Percentiles rank a stretch among this genome's conserved stretches.
Conservation (phyloP, 2,113 vertebrate genomes). For the Acrocephalus kingi region DNA sequence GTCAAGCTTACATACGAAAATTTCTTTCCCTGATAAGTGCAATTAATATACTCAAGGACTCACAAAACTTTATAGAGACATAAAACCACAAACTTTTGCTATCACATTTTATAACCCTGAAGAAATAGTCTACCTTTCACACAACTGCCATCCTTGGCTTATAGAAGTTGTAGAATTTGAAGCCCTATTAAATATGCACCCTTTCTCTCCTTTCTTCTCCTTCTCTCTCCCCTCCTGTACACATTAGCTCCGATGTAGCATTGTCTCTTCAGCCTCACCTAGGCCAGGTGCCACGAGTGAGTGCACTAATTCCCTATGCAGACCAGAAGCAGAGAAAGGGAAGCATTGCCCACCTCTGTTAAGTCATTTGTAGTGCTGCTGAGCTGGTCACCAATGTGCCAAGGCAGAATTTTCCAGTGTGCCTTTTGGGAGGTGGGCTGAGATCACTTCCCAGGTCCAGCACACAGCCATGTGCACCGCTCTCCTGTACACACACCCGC, state of each 20-base stretch:
- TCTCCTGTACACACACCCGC: accelerated
- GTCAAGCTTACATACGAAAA: not conserved
- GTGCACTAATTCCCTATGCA: not conserved
- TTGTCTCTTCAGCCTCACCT: not conserved
- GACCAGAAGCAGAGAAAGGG: not conserved
- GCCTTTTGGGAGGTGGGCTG: not conserved
- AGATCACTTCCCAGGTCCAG: not conserved
- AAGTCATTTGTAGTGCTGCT: not conserved
- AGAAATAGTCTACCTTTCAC: not conserved
- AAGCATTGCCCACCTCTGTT: not conserved
- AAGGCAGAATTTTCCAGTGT: accelerated
- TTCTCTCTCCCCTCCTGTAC: not conserved
- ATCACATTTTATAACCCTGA: not conserved
- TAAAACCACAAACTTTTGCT: not conserved
- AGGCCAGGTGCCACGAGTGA: not conserved
- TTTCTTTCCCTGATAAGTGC: not conserved
- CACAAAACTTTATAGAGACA: not conserved
- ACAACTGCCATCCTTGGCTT: not conserved
- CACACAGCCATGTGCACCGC: not conserved
- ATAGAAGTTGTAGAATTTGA: not conserved
- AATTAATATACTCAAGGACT: not conserved
- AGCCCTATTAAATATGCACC: not conserved
- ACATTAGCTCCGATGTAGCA: not conserved
- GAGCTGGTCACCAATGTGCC: not conserved
- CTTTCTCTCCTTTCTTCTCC: not conserved